These are phyloP conservation scores for Rotaria socialis DNA, from an alignment of 2,888 invertebrate genomes.

Conservation along the genomic window DNA sequence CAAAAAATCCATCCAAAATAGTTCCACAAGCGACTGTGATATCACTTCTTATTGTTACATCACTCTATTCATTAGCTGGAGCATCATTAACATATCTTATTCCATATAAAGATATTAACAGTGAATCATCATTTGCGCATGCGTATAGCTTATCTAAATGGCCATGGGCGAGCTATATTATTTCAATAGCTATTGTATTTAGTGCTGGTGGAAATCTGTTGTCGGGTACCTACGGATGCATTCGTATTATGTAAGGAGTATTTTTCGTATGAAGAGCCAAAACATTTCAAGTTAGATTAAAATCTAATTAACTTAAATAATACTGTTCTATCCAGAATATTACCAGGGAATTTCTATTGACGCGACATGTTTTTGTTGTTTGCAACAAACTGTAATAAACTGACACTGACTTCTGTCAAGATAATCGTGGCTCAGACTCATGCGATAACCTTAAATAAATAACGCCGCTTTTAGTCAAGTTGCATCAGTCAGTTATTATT, in stretches of 20 bases:
- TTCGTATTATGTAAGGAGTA: constrained; percentile 21
- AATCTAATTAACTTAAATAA: too few species aligned
- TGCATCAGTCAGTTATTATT: too few species aligned
- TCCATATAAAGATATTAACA: constrained; percentile 40
- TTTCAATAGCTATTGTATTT: constrained; percentile 36
- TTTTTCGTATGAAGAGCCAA: too few species aligned
- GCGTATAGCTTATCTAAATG: constrained; percentile 19
- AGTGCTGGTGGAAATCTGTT: constrained; percentile 39
- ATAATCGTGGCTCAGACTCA: too few species aligned
- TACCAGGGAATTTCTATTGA: too few species aligned
- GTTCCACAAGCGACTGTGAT: constrained; percentile 42
- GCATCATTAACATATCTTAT: constrained; percentile 37
- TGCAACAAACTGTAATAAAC: too few species aligned
- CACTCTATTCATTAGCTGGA: constrained; percentile 39
- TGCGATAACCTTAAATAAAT: too few species aligned
- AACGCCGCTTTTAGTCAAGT: too few species aligned
- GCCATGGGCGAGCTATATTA: constrained; percentile 31
- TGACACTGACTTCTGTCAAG: too few species aligned
- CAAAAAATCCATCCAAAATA: constrained; percentile 38
- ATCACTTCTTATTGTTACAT: constrained; percentile 38
- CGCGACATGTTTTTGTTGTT: too few species aligned
- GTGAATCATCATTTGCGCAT: constrained; percentile 37
- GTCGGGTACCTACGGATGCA: constrained; percentile 39
- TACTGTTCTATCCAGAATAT: too few species aligned
- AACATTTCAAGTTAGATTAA: too few species aligned